These are phyloP conservation scores for Pelodiscus sinensis DNA, from an alignment of 2,113 vertebrate species.

Conservation along the genomic window DNA sequence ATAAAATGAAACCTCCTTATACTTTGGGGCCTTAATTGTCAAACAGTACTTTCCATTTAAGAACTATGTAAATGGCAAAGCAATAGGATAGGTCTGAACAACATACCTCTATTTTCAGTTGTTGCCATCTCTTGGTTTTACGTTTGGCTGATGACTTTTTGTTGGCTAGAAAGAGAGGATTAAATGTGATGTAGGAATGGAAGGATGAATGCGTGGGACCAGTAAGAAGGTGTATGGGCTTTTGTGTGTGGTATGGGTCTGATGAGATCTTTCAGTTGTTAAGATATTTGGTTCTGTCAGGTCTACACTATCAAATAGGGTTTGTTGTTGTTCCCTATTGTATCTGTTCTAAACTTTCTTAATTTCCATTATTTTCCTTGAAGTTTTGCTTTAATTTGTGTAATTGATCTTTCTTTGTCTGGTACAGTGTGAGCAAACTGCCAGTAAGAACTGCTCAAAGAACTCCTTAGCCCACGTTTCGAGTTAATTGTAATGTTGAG, in stretches of 20 bases:
- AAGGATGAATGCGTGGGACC: not conserved
- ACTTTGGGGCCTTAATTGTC: not conserved
- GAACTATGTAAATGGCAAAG: not conserved
- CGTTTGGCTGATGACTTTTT: not conserved
- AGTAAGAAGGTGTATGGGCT: not conserved
- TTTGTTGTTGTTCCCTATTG: not conserved
- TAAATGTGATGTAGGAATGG: no score
- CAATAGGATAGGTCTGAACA: not conserved
- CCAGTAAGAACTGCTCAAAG: not conserved
- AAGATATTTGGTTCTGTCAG: not conserved
- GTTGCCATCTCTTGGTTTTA: not conserved
- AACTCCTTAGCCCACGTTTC: not conserved
- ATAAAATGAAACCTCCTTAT: not conserved
- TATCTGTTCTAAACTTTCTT: not conserved
- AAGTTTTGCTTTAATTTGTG: not conserved
- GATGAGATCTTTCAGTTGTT: not conserved
- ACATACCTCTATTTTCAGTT: not conserved
- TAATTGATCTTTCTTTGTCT: not conserved
- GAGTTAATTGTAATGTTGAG: not conserved
- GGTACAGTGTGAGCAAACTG: not conserved
- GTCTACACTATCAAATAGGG: not conserved
- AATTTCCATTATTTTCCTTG: not conserved
- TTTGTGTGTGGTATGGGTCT: not conserved
- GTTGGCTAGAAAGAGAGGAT: not conserved
- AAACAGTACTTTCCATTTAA: not conserved